Evolutionary conservation across 1,140 invertebrate species (phyloP), one percentile per base, ranked within the genome.

Genomic region (Drosophila mojavensis): DNA sequence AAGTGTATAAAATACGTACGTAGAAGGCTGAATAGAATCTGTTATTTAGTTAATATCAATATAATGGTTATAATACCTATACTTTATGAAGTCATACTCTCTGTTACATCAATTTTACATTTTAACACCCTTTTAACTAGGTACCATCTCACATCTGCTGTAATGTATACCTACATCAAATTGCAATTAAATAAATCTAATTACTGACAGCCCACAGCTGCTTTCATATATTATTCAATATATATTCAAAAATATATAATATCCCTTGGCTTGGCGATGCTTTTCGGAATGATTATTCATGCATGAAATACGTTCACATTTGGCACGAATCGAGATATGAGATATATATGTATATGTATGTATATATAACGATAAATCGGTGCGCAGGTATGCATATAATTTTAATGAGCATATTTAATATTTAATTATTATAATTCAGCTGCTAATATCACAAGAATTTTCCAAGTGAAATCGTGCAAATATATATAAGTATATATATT

Each of bases 401-500:
- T 48, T 30, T 15, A 43, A 68, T 68, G 41, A 47, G 39, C 41
- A 55, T 73, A 48, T 67, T 61, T 30, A 60, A 13, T 20, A 67
- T 73, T 73, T 67, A 28, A 73, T 67, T 55, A 60, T 43, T 15
- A 33, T 39, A 55, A 41, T 67, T 28, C 45, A 36, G 26, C 28
- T 15, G 24, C 2, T 33, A 28, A 20, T 33, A 61, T 41, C 48
- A 30, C 36, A 39, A 50, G 41, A 17, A 55, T 55, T 56, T 73
- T 68, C 41, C 50, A 30, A 48, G 28, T 53, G 26, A 65, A 53
- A 50, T 56, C 20, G 39, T 28, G 5, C 13, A 41, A 5, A 65
- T 72, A 45, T n/a, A 65, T 47, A 55, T 72, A 45, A 10, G 55
- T 47, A 55, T 47, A 26, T 24, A n/a, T 61, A 33, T 54, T 36